Evolutionary conservation across 2,888 invertebrate species (phyloP).

Genomic region (Parnassius orleans): DNA sequence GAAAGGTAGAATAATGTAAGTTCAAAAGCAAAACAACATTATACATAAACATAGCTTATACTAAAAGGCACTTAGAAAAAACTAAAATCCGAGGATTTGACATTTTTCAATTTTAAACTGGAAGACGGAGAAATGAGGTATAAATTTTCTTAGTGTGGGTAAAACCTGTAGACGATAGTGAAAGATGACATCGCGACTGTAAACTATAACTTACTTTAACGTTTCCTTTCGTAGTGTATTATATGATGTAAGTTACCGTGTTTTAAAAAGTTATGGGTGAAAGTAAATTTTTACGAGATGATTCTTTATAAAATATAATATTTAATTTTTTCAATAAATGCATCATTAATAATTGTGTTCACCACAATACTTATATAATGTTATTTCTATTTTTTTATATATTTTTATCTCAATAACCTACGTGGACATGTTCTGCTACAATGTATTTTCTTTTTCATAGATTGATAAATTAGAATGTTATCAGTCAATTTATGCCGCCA

Average conservation of each 20-base stretch:
- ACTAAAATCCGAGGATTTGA: background rate
- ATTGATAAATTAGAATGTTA: no score
- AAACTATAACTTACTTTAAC: slow-evolving; percentile 17
- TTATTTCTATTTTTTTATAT: no score
- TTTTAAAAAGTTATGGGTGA: no score
- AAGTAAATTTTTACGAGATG: no score
- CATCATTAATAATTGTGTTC: no score
- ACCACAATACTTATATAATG: no score
- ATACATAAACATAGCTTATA: slow-evolving; percentile 1
- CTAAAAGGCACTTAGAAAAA: slow-evolving; percentile 1
- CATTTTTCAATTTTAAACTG: slow-evolving; percentile 16
- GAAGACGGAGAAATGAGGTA: slow-evolving; percentile 21
- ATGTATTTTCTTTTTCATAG: background rate
- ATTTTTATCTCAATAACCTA: background rate
- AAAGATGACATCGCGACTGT: slow-evolving; percentile 19
- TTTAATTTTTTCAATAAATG: no score
- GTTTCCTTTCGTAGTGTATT: slow-evolving; percentile 15
- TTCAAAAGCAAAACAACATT: slow-evolving; percentile 9
- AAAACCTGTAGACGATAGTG: slow-evolving; percentile 21
- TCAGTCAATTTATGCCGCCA: no score
- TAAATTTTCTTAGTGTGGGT: slow-evolving; percentile 15
- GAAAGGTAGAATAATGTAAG: background rate
- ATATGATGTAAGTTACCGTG: background rate
- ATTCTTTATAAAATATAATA: background rate
- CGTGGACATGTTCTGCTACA: background rate